Conservation (phyloP, 2,113 vertebrate species). For the Anguilla japonica region DNA sequence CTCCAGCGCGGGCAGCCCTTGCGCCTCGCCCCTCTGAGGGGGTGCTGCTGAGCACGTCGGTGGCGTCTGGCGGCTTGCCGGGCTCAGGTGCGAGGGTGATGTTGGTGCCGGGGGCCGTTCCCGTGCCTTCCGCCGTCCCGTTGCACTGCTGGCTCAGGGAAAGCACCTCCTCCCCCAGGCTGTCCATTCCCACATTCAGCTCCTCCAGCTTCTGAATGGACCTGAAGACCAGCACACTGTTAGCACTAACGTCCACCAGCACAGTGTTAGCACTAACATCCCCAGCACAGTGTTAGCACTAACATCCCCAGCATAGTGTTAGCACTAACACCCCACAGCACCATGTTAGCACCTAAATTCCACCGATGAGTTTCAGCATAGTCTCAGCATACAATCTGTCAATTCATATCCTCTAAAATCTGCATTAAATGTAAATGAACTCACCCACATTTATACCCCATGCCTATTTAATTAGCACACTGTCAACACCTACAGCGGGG, state of each 20-base stretch:
- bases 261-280: neutral
- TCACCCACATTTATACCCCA: too few species aligned
- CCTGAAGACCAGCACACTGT: slow-evolving; percentile 58
- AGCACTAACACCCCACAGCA: neutral
- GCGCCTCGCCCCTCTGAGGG: slow-evolving; percentile 71
- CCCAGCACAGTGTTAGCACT: neutral
- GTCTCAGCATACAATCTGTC: too few species aligned
- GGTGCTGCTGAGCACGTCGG: slow-evolving; percentile 78
- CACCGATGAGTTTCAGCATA: too few species aligned
- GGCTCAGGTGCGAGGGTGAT: slow-evolving; percentile 62
- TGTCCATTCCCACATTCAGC: slow-evolving; percentile 95
- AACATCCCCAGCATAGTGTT: neutral
- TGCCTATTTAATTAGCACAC: too few species aligned
- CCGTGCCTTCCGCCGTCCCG: slow-evolving; percentile 65
- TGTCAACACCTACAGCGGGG: too few species aligned
- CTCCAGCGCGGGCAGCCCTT: slow-evolving; percentile 72
- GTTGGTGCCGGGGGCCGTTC: slow-evolving; percentile 54
- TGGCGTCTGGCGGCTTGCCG: slow-evolving; percentile 52
- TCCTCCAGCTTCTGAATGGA: slow-evolving; percentile 98
- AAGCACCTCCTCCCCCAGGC: slow-evolving; percentile 83
- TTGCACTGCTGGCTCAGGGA: slow-evolving; percentile 82
- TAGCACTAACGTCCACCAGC: too few species aligned
- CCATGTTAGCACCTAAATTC: neutral
- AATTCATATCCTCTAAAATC: too few species aligned
- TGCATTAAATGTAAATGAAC: too few species aligned